Percentiles rank a stretch among this genome's conserved stretches.
Evolutionary conservation across 2,797 vertebrate genomes (phyloP).

Genomic region (Benthosema pterotum): DNA sequence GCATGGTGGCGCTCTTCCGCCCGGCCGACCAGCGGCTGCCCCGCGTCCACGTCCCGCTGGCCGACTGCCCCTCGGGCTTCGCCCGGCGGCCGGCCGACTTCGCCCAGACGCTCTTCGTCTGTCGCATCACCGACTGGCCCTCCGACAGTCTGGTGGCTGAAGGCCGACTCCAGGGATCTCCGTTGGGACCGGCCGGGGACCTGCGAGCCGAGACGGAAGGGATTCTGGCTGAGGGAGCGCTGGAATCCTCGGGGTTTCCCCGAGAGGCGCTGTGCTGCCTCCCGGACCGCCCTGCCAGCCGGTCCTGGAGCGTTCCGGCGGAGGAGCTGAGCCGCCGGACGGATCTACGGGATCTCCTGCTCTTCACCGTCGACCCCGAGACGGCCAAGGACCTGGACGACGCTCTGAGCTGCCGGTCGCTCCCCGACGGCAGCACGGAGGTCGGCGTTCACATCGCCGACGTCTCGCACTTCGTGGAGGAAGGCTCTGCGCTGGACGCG

Average conservation of each 20-base stretch:
- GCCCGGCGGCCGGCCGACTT: slow-evolving; percentile 83
- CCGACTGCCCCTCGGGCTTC: slow-evolving; percentile 90
- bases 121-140: slow-evolving; percentile 90
- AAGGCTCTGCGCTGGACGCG: slow-evolving; percentile 85
- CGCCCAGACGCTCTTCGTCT: slow-evolving; percentile 89
- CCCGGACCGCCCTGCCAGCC: too few relatives aligned
- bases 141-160: slow-evolving; percentile 91
- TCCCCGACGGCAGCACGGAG: slow-evolving; percentile 92
- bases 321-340: slow-evolving; percentile 85
- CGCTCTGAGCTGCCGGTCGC: slow-evolving; percentile 92
- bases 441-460: slow-evolving; percentile 97
- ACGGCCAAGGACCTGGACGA: slow-evolving; percentile 96
- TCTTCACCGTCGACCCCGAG: slow-evolving; percentile 97
- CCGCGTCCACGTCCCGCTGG: slow-evolving; percentile 87
- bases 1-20: slow-evolving; percentile 93
- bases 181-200: slow-evolving; percentile 93
- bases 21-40: slow-evolving; percentile 95
- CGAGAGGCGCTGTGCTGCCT: slow-evolving; percentile 88
- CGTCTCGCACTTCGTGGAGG: slow-evolving; percentile 92
- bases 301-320: slow-evolving; percentile 89
- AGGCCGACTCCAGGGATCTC: slow-evolving; percentile 89
- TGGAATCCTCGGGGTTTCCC: slow-evolving; percentile 93
- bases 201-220: slow-evolving; percentile 97
- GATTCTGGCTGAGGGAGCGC: slow-evolving; percentile 90
- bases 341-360: slow-evolving; percentile 91